Evolutionary conservation across 1,140 invertebrate species (phyloP).

Genomic region (Ips typographus): DNA sequence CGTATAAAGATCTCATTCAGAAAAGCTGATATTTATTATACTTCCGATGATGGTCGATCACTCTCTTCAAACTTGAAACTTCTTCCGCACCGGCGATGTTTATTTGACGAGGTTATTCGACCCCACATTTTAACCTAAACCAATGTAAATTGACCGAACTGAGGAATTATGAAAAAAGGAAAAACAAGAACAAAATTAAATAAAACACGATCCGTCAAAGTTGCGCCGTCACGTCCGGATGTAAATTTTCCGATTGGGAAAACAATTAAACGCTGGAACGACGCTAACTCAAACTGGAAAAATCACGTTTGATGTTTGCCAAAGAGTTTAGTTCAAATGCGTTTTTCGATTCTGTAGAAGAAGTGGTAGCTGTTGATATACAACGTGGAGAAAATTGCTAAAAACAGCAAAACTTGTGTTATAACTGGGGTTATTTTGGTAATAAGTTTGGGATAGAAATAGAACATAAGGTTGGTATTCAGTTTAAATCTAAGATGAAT

Average conservation of each 20-base stretch:
- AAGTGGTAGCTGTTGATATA: too few species aligned
- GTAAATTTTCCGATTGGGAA: neutral
- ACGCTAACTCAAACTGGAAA: neutral
- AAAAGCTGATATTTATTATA: neutral
- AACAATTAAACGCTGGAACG: neutral
- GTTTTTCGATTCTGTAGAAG: neutral
- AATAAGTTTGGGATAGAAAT: too few species aligned
- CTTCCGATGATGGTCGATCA: neutral
- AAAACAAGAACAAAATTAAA: neutral
- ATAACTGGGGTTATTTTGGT: too few species aligned
- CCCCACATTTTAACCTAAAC: neutral
- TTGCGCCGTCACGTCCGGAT: neutral
- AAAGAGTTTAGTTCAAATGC: neutral
- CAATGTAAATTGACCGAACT: neutral
- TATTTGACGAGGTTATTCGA: neutral
- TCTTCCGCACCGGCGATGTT: neutral
- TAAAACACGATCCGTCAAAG: neutral
- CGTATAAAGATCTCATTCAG: neutral
- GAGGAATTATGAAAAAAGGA: neutral
- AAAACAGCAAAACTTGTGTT: too few species aligned
- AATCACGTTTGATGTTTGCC: constrained; percentile 1
- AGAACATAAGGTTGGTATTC: too few species aligned
- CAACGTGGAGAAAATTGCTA: too few species aligned
- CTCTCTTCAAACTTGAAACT: neutral
- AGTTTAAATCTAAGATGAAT: too few species aligned